Evolutionary conservation across 2,797 vertebrate species (phyloP).

Genomic region (Manis javanica): DNA sequence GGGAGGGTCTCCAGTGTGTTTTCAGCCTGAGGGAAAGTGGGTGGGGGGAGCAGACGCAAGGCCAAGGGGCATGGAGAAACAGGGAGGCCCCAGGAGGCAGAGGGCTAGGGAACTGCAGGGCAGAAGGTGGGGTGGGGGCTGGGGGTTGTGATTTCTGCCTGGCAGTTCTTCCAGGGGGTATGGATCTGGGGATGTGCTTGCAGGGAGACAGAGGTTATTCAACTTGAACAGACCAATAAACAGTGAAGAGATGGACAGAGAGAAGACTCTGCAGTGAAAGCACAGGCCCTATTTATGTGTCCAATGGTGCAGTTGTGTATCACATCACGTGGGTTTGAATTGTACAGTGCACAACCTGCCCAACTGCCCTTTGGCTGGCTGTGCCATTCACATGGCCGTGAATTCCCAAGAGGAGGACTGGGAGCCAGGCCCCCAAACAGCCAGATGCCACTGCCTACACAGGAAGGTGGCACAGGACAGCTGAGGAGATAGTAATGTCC

Average conservation of each 20-base stretch:
- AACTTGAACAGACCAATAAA: not conserved
- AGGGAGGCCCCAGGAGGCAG: not conserved
- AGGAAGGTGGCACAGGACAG: not conserved
- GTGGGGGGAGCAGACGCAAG: not conserved
- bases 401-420: not conserved
- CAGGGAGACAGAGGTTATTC: not conserved
- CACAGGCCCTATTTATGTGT: fast-evolving
- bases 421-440: not conserved
- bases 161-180: not conserved
- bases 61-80: not conserved
- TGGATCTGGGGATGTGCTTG: not conserved
- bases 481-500: not conserved
- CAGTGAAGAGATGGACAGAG: not conserved
- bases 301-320: fast-evolving
- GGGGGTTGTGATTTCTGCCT: not conserved
- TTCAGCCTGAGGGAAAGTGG: not conserved
- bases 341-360: not conserved
- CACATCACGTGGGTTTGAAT: not conserved
- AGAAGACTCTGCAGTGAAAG: not conserved
- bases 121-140: not conserved
- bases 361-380: not conserved
- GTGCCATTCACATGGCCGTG: fast-evolving
- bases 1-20: not conserved
- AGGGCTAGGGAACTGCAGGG: not conserved
- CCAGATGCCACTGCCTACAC: not conserved